Evolutionary conservation across 1,140 invertebrate genomes (phyloP), one percentile per base, ranked within the genome.

Genomic region (Drosophila obscura): DNA sequence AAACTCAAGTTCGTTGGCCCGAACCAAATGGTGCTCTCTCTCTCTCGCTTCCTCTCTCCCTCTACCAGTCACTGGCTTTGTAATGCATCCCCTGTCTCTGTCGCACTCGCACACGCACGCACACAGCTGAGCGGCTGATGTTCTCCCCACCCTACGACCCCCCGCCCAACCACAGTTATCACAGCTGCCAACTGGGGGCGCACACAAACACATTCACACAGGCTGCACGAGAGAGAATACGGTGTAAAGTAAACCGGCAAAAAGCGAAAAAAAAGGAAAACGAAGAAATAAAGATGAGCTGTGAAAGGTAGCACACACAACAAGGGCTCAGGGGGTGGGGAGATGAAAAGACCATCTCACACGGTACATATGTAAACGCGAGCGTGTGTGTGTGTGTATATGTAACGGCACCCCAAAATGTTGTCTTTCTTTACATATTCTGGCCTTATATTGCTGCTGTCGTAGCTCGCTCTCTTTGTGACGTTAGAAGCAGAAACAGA

Each of bases 1-100:
- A 85, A 74, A 87, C 82, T 78, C 78, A 90, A 90, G 88, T 90
- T 90, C 88, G 88, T 90, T 90, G 88, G 88, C 88, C 88, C 80
- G 77, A 74, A 76, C 72, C 78, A 87, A 66, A 87, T 77, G 77
- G 49, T 71, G 56, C 64, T 61, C 80, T 74, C 65, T 74, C 65
- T 35, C 50, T 65, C 46, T 28, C 59, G 15, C 67, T 51, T 39
- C 44, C 50, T 46, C 43, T 53, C 43, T 69, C 51, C 44, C 56
- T 51, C 60, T 43, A n/a, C 11, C 59, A 35, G 45, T 43, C n/a
- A 19, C 44, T 19, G 24, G 13, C 55, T 28, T 43, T 16, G n/a
- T 35, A 56, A 5, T 19, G 16, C 24, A 16, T 45, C 49, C 44
- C 50, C 64, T 43, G 46, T 49, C 72, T 57, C 69, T 55, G 53